A percentile compares a stretch with the other conserved stretches of the same genome.
These are phyloP conservation scores for Bolinopsis microptera DNA, from an alignment of 37 sponge, comb jelly and placozoan genomes.

Conservation along the genomic window DNA sequence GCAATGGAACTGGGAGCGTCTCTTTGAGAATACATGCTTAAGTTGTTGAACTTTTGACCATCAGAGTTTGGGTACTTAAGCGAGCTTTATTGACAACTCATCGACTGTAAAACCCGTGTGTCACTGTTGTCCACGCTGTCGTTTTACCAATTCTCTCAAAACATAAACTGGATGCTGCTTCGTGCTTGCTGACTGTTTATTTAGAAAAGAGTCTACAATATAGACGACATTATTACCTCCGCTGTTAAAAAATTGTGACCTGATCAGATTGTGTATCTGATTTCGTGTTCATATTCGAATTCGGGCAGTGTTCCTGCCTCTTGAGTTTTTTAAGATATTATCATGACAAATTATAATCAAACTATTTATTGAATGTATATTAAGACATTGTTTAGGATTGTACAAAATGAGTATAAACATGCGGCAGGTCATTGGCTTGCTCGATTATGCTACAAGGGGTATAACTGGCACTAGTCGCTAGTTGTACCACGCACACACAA, in stretches of 20 bases:
- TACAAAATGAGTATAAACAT: background rate
- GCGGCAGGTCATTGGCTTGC: background rate
- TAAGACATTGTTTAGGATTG: background rate
- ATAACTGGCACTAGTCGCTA: background rate
- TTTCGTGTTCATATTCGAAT: too few species aligned
- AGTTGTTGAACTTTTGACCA: too few species aligned
- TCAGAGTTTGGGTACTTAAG: too few species aligned
- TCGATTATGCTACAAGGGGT: background rate
- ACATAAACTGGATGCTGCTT: background rate
- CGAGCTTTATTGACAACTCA: background rate
- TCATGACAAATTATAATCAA: background rate
- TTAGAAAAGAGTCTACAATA: background rate
- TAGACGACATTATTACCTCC: background rate
- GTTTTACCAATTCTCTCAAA: too few species aligned
- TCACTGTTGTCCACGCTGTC: background rate
- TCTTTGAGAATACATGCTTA: background rate
- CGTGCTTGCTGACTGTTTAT: background rate
- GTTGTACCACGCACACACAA: background rate
- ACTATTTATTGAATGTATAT: background rate
- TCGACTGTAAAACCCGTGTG: background rate
- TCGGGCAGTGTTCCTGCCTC: background rate
- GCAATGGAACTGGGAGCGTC: too few species aligned
- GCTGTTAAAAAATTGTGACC: background rate
- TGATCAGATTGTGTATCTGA: too few species aligned
- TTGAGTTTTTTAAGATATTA: background rate